These are phyloP conservation scores for Casuarius casuarius DNA, from an alignment of 2,113 vertebrate species.

Conservation along the genomic window DNA sequence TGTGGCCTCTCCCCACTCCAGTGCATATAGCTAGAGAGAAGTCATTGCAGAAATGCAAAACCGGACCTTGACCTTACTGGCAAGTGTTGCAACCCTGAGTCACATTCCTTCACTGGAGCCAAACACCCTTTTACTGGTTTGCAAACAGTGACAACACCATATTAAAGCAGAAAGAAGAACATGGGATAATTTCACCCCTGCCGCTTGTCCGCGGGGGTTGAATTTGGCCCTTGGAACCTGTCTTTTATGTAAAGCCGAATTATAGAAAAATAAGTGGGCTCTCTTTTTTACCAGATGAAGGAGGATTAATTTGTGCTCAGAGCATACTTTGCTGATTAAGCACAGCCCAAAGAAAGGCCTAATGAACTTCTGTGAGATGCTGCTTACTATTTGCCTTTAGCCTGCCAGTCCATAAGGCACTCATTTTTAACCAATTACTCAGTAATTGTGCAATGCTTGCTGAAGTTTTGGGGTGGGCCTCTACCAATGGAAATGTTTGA, in stretches of 20 bases:
- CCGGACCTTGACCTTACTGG: background rate
- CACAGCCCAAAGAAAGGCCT: rapidly evolving
- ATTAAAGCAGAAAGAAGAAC: background rate
- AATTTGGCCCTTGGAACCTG: background rate
- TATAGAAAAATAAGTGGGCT: background rate
- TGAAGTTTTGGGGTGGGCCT: background rate
- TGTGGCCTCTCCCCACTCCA: background rate
- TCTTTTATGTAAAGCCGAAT: background rate
- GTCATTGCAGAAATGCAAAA: background rate
- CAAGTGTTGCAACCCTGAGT: background rate
- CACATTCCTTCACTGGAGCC: background rate
- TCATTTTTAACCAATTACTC: background rate
- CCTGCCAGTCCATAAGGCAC: background rate
- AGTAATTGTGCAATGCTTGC: background rate
- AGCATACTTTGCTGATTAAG: background rate
- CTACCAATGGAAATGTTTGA: background rate
- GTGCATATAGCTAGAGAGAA: background rate
- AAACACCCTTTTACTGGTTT: background rate
- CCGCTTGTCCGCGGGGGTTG: background rate
- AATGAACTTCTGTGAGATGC: background rate
- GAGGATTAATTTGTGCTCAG: background rate
- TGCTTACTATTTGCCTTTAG: background rate
- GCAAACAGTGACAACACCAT: background rate
- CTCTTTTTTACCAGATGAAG: background rate
- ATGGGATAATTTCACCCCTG: background rate